Percentiles rank a stretch among this genome's conserved stretches.
These are phyloP conservation scores for Sturnira hondurensis DNA, from an alignment of 2,113 vertebrate genomes.

Conservation along the genomic window DNA sequence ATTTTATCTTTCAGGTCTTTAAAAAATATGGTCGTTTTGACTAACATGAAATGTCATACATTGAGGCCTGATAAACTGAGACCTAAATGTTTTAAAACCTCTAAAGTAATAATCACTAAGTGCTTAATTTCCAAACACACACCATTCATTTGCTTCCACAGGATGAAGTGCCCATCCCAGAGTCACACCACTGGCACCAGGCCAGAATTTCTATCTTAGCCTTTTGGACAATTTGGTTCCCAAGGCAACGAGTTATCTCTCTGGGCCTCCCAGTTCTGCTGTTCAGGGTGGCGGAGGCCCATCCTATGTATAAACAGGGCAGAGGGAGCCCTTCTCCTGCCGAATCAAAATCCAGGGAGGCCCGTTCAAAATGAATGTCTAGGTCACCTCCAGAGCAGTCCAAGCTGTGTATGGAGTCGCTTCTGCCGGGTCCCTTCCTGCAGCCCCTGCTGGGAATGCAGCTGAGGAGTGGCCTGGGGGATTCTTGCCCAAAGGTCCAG, in stretches of 20 bases:
- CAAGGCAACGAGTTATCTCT: conserved; percentile 28
- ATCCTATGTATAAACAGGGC: conserved; percentile 54
- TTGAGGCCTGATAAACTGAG: conserved; percentile 73
- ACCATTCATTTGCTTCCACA: conserved; percentile 52
- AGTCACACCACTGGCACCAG: conserved; percentile 38
- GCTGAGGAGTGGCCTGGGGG: background rate
- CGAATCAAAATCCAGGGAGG: conserved; percentile 54
- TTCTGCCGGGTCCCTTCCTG: background rate
- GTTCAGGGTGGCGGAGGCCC: conserved; percentile 50
- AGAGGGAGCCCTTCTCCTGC: conserved; percentile 15
- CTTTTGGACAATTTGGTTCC: conserved; percentile 47
- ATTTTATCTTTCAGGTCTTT: conserved; percentile 79
- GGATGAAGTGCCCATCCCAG: conserved; percentile 54
- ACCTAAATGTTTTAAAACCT: conserved; percentile 73
- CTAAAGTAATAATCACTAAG: conserved; percentile 75
- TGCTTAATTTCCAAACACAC: conserved; percentile 73
- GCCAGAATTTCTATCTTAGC: conserved; percentile 30
- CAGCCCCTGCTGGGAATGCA: background rate
- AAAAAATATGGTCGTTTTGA: conserved; percentile 57
- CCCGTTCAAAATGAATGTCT: conserved; percentile 20
- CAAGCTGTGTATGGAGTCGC: background rate
- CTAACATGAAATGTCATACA: conserved; percentile 68
- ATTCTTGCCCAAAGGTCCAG: conserved; percentile 15
- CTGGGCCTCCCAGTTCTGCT: conserved; percentile 13
- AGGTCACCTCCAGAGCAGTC: conserved; percentile 8